Conservation (phyloP, 2,113 vertebrate genomes). For the Leptosomus discolor region DNA sequence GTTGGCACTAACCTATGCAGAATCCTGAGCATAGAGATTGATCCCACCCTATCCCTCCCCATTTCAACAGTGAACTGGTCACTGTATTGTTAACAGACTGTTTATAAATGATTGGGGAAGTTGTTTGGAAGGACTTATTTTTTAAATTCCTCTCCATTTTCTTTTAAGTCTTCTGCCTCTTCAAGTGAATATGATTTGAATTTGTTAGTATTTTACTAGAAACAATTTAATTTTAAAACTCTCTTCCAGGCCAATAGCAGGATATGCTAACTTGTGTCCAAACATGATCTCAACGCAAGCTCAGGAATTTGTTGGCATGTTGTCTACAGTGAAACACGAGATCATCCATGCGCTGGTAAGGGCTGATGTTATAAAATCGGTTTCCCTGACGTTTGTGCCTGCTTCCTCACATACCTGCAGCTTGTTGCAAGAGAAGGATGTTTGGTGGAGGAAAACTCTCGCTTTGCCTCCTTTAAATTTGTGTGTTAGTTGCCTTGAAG, state of each 20-base stretch:
- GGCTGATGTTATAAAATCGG: background rate
- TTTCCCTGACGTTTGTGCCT: background rate
- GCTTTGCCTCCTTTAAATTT: background rate
- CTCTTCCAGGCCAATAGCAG: conserved; percentile 87
- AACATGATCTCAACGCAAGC: conserved; percentile 93
- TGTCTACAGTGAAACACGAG: conserved; percentile 97
- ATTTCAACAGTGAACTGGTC: background rate
- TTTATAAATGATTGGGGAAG: background rate
- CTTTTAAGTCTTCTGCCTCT: background rate
- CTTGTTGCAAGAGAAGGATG: background rate
- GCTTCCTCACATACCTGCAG: background rate
- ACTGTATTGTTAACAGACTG: background rate
- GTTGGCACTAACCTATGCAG: background rate
- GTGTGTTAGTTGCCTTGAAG: background rate
- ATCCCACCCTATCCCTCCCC: background rate
- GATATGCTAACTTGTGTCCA: conserved; percentile 97
- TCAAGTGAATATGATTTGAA: background rate
- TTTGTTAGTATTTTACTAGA: background rate
- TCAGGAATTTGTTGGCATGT: conserved; percentile 93
- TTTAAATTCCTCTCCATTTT: background rate
- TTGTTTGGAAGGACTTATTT: background rate
- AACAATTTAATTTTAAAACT: background rate
- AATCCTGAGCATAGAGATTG: background rate
- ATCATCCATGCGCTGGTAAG: conserved; percentile 95
- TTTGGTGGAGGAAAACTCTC: background rate